phyloP scores from a whole-genome alignment of 2,888 invertebrate genomes.

The Leucophenga maculata region DNA sequence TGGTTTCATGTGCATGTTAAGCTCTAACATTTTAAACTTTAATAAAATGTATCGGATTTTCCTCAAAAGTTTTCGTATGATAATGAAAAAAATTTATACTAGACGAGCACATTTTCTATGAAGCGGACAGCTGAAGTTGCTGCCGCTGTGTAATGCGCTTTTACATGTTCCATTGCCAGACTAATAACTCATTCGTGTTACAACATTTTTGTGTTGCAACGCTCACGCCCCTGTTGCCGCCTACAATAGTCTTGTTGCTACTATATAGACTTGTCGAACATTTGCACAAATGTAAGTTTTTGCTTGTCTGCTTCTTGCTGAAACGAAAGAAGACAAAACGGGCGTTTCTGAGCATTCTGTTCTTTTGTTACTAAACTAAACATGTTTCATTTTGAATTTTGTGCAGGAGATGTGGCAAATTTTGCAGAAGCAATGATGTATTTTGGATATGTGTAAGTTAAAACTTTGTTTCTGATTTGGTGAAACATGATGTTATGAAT shows the following conservation, averaged over 20 bases:
- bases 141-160: not conserved
- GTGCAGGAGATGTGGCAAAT: not conserved
- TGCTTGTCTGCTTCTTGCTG: not conserved
- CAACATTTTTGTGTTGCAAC: constrained; percentile 21
- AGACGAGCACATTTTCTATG: too few species aligned
- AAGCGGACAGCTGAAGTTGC: too few species aligned
- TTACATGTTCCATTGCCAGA: constrained; percentile 20
- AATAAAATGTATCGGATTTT: too few species aligned
- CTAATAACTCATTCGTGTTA: constrained; percentile 23
- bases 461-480: too few species aligned
- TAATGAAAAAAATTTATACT: too few species aligned
- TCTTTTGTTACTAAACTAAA: not conserved
- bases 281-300: constrained; percentile 20
- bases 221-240: not conserved
- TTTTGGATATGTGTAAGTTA: too few species aligned
- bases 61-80: too few species aligned
- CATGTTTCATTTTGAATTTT: constrained; percentile 7
- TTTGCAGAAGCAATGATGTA: too few species aligned
- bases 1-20: too few species aligned
- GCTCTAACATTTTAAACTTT: too few species aligned
- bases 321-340: not conserved
- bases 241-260: not conserved
- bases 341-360: not conserved
- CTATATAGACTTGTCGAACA: constrained; percentile 18
- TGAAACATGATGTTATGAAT: too few species aligned